Conservation (phyloP, 1,140 invertebrate genomes). For the Muscidifurax raptorellus region DNA sequence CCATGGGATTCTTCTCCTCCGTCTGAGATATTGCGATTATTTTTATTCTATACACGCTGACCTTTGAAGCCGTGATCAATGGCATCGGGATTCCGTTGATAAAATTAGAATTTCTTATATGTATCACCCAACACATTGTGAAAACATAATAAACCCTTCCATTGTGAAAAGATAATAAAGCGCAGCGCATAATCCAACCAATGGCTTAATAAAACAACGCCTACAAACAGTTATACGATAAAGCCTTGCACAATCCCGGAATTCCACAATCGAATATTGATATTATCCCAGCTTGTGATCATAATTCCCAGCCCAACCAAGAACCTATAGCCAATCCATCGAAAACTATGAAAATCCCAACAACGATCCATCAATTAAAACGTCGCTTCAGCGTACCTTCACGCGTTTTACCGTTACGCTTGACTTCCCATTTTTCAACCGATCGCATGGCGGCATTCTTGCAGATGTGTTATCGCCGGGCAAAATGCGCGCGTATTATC, state of each 20-base stretch:
- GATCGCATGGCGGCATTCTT: constrained; percentile 8
- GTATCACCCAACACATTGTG: background rate
- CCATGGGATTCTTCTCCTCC: too few relatives aligned
- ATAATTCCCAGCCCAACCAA: too few relatives aligned
- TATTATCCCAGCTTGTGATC: background rate
- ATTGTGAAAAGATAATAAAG: background rate
- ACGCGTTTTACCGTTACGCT: constrained; percentile 27
- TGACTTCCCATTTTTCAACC: background rate
- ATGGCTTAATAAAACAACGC: background rate
- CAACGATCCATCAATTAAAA: constrained; percentile 32
- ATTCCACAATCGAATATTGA: constrained; percentile 21
- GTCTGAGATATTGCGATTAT: too few relatives aligned
- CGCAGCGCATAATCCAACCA: background rate
- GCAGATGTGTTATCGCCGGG: constrained; percentile 16
- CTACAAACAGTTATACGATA: constrained; percentile 1
- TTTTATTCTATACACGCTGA: too few relatives aligned
- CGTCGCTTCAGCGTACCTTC: constrained; percentile 1
- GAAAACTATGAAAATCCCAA: background rate
- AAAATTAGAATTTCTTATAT: background rate
- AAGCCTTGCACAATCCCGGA: constrained; percentile 9
- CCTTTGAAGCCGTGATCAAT: too few relatives aligned
- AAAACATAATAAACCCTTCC: too few relatives aligned
- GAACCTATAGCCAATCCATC: background rate
- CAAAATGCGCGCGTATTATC: constrained; percentile 20
- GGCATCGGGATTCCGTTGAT: background rate